Evolutionary conservation across 1,140 invertebrate species (phyloP), one percentile per base, ranked within the genome.

Genomic region (Diplogasteroides magnus): DNA sequence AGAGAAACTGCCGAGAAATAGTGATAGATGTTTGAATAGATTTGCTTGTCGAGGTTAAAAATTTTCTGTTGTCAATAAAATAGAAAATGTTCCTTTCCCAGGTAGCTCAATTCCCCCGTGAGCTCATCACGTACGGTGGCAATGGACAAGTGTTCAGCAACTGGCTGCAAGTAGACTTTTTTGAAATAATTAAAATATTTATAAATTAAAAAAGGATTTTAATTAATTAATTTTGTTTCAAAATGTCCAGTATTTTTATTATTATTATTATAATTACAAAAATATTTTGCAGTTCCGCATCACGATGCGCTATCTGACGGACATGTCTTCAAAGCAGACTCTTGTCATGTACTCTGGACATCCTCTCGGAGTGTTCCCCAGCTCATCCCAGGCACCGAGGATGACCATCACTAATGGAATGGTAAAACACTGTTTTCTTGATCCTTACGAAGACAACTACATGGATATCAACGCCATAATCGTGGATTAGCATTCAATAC

Each of bases 141-240:
- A 90, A 90, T 82, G 89, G 89, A 2, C 88, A 90, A 81, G 88
- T 88, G 0, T 88, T 89, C 76, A 88, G 87, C 2, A 90, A 90
- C 77, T 89, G 89, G 89, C 87, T 88, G 1, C 88, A 88, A 84
- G 88, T 88, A 77, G 14, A 64, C 25, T 28, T n/a, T n/a, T n/a
- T n/a, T n/a, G n/a, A n/a, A n/a, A n/a, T n/a, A n/a, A n/a, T n/a
- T n/a, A n/a, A n/a, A n/a, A n/a, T n/a, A n/a, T n/a, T n/a, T n/a
- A n/a, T n/a, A n/a, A n/a, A n/a, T n/a, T n/a, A n/a, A n/a, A n/a
- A n/a, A n/a, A n/a, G n/a, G n/a, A n/a, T n/a, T n/a, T n/a, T n/a
- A n/a, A n/a, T n/a, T n/a, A n/a, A n/a, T n/a, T n/a, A n/a, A n/a
- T n/a, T n/a, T n/a, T n/a, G n/a, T n/a, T n/a, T n/a, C n/a, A n/a